These are phyloP conservation scores for Cyclophora albipunctata DNA, from an alignment of 2,888 invertebrate genomes.

Conservation along the genomic window DNA sequence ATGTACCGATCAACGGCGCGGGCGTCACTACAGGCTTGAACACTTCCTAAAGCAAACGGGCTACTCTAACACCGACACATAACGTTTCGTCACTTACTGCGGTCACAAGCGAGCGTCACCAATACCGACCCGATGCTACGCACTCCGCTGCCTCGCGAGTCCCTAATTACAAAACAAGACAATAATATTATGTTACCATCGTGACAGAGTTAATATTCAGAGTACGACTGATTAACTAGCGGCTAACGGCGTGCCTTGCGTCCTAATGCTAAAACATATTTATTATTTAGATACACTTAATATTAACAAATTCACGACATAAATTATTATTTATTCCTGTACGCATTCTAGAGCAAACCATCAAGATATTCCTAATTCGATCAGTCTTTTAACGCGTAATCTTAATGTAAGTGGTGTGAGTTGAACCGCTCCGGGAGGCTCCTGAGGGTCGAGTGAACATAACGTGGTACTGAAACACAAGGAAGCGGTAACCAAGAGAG, in stretches of 20 bases:
- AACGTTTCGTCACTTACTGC: constrained; percentile 14
- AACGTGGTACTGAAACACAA: constrained; percentile 11
- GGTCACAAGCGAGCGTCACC: constrained; percentile 2
- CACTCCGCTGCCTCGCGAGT: constrained; percentile 9
- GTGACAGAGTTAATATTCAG: constrained; percentile 23
- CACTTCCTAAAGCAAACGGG: constrained; percentile 19
- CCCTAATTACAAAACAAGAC: constrained; percentile 16
- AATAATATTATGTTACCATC: constrained; percentile 11
- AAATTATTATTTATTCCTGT: constrained; percentile 18
- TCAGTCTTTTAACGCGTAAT: constrained; percentile 47
- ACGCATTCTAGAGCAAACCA: constrained; percentile 25
- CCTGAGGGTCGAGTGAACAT: constrained; percentile 2
- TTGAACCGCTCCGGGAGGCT: constrained; percentile 36
- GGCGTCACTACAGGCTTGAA: constrained; percentile 4
- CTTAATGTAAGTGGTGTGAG: constrained; percentile 36
- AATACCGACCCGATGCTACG: constrained; percentile 7
- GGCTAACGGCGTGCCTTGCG: constrained; percentile 23
- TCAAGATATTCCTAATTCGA: constrained; percentile 37
- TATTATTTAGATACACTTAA: constrained; percentile 20
- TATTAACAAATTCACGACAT: constrained; percentile 26
- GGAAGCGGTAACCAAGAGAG: constrained; percentile 20
- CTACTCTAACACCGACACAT: constrained; percentile 17
- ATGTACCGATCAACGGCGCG: too few relatives aligned
- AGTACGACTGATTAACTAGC: constrained; percentile 21
- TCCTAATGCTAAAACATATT: constrained; percentile 23